Conservation (phyloP, 2,888 invertebrate genomes). For the Aquatica leii region DNA sequence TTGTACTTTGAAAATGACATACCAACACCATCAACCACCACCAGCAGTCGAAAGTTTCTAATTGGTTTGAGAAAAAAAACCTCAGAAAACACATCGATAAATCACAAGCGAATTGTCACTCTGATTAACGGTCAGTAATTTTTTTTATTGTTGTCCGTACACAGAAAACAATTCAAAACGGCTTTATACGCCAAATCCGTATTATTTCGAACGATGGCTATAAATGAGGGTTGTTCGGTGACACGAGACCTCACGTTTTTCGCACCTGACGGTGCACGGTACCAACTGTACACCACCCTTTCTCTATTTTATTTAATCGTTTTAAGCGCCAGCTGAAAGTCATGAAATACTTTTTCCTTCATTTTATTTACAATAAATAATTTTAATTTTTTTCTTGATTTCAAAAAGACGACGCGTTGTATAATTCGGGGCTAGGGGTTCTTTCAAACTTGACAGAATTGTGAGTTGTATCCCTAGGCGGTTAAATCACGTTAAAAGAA, state of each 20-base stretch:
- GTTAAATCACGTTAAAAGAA: too few species aligned
- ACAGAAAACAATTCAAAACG: not conserved
- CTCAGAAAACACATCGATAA: not conserved
- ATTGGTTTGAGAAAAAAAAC: constrained; percentile 8
- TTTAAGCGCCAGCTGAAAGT: not conserved
- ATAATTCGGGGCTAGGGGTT: too few species aligned
- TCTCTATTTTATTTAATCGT: not conserved
- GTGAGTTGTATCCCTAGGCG: too few species aligned
- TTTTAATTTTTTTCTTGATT: too few species aligned
- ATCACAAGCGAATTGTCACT: constrained; percentile 7
- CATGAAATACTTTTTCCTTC: too few species aligned
- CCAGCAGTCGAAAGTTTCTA: not conserved
- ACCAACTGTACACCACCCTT: constrained; percentile 1
- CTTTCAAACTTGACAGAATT: too few species aligned
- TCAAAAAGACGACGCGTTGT: too few species aligned
- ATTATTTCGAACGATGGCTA: not conserved
- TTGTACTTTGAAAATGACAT: not conserved
- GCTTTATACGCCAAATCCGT: not conserved
- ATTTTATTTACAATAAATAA: too few species aligned
- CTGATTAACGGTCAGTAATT: constrained; percentile 8
- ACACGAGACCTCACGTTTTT: constrained; percentile 8
- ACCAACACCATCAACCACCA: too few species aligned
- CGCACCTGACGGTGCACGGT: constrained; percentile 11
- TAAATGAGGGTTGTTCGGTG: constrained; percentile 4
- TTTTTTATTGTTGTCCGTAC: not conserved